Evolutionary conservation across 2,888 invertebrate genomes (phyloP).

Genomic region (Allophyes oxyacanthae): DNA sequence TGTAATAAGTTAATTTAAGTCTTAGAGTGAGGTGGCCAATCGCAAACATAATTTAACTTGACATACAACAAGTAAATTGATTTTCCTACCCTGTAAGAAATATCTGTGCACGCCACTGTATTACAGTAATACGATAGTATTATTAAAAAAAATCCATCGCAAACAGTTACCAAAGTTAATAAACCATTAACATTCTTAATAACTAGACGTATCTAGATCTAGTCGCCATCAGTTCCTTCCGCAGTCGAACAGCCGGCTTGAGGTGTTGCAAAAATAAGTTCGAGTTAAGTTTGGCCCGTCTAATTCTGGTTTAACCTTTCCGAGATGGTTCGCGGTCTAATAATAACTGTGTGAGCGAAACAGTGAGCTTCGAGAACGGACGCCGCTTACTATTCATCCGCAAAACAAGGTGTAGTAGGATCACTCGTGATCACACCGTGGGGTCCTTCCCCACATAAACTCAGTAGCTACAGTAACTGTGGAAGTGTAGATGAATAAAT

Average conservation of each 20-base stretch:
- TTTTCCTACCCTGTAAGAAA: too few relatives aligned
- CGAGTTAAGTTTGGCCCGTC: slow-evolving; percentile 83
- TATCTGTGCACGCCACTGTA: too few relatives aligned
- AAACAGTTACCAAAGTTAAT: too few relatives aligned
- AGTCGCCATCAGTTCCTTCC: slow-evolving; percentile 50
- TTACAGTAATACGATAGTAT: too few relatives aligned
- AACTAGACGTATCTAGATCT: slow-evolving; percentile 30
- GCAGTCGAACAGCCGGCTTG: slow-evolving; percentile 44
- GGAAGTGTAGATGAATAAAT: too few relatives aligned
- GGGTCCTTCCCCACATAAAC: too few relatives aligned
- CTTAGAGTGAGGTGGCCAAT: too few relatives aligned
- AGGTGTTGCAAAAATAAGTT: slow-evolving; percentile 77
- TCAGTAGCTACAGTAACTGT: too few relatives aligned
- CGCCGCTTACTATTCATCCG: slow-evolving; percentile 44
- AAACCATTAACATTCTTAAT: slow-evolving; percentile 10
- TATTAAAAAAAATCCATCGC: too few relatives aligned
- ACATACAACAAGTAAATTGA: too few relatives aligned
- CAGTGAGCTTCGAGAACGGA: slow-evolving; percentile 72
- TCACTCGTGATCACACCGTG: background rate
- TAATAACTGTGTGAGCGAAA: slow-evolving; percentile 67
- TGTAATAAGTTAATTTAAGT: too few relatives aligned
- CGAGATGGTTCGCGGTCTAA: slow-evolving; percentile 77
- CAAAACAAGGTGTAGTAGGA: slow-evolving; percentile 22
- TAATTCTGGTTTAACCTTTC: slow-evolving; percentile 85
- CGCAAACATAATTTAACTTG: too few relatives aligned